A percentile compares a stretch with the other conserved stretches of the same genome.
Conservation (phyloP, 2,797 vertebrate species). For the Gouania willdenowi region DNA sequence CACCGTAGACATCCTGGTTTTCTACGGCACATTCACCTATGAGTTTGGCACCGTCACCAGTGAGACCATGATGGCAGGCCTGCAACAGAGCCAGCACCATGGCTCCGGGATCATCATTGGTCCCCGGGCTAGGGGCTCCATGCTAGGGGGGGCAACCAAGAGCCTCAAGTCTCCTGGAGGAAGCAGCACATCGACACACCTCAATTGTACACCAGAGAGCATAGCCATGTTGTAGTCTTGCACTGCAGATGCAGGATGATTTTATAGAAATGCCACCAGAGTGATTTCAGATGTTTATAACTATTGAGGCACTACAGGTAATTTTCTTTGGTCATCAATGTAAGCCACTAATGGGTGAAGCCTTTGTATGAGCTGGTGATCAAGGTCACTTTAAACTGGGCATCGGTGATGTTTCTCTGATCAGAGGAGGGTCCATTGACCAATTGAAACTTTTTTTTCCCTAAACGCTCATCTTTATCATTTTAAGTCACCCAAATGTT, state of each 20-base stretch:
- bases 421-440: background rate
- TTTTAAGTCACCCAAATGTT: slow-evolving; percentile 19
- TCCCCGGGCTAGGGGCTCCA: slow-evolving; percentile 51
- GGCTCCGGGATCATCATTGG: slow-evolving; percentile 71
- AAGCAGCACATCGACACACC: slow-evolving; percentile 85
- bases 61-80: slow-evolving; percentile 86
- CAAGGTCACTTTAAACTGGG: too few relatives aligned
- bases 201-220: slow-evolving; percentile 87
- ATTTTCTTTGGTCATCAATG: too few relatives aligned
- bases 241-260: slow-evolving; percentile 4
- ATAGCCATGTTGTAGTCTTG: slow-evolving; percentile 84
- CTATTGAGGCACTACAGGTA: slow-evolving; percentile 16
- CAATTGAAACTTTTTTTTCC: slow-evolving; percentile 9
- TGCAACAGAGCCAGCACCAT: slow-evolving; percentile 73
- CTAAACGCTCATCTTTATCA: slow-evolving; percentile 12
- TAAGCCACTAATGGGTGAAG: too few relatives aligned
- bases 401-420: too few relatives aligned
- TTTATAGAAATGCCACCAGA: slow-evolving; percentile 21
- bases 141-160: slow-evolving; percentile 67
- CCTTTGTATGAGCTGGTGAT: too few relatives aligned
- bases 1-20: slow-evolving; percentile 92
- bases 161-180: slow-evolving; percentile 87
- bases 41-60: slow-evolving; percentile 94
- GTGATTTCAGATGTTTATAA: slow-evolving; percentile 4
- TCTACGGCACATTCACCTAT: slow-evolving; percentile 95